phyloP scores from a whole-genome alignment of 2,113 vertebrate species.

The Pangasianodon gigas region DNA sequence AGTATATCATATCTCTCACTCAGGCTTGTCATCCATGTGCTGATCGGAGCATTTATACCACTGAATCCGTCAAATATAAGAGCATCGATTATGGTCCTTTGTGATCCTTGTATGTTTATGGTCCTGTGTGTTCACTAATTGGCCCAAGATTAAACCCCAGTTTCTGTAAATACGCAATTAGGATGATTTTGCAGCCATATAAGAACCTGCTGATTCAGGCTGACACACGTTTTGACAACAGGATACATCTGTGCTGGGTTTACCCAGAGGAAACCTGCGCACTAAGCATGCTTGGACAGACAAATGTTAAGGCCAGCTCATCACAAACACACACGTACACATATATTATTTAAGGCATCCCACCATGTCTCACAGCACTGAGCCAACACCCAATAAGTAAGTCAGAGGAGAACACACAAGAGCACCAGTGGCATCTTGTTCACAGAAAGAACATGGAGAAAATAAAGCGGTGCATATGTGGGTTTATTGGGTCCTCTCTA shows the following conservation, averaged over 20 bases:
- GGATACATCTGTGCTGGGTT: slow-evolving; percentile 46
- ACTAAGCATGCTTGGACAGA: slow-evolving; percentile 20
- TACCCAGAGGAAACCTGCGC: slow-evolving; percentile 29
- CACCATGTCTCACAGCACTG: neutral
- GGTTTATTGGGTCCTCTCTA: neutral
- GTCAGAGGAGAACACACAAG: slow-evolving; percentile 7
- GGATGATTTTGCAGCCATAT: neutral
- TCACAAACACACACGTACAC: neutral
- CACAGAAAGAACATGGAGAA: neutral
- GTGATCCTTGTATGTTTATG: neutral
- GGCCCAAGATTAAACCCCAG: neutral
- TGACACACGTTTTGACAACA: slow-evolving; percentile 35
- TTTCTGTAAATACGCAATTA: slow-evolving; percentile 17
- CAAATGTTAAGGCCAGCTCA: neutral
- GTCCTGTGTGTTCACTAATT: neutral
- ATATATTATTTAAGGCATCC: slow-evolving; percentile 29
- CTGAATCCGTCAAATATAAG: neutral
- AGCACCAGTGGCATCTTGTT: neutral
- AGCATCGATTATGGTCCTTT: neutral
- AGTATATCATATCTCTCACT: neutral
- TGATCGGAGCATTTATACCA: neutral
- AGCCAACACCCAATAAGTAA: slow-evolving; percentile 11
- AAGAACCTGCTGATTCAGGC: slow-evolving; percentile 32
- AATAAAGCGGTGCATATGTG: neutral
- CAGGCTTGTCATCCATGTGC: neutral